Evolutionary conservation across 2,113 vertebrate species (phyloP).

Genomic region (Chionis minor): DNA sequence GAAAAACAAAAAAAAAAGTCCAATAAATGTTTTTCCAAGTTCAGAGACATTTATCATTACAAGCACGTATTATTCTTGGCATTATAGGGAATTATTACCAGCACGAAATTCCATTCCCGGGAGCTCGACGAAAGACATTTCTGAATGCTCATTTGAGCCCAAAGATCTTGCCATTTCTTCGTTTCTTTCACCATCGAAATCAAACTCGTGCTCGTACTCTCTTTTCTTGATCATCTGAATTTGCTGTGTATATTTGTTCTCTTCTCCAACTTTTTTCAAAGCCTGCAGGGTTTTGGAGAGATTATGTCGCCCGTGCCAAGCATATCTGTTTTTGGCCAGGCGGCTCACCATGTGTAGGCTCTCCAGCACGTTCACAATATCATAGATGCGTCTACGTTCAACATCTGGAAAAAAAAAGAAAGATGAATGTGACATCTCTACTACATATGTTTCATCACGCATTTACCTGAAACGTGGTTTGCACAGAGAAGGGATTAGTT

Average conservation of each 20-base stretch:
- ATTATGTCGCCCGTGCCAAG: slow-evolving; percentile 88
- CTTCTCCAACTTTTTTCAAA: slow-evolving; percentile 83
- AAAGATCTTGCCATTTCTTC: slow-evolving; percentile 70
- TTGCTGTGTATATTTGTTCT: slow-evolving; percentile 86
- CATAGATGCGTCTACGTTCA: slow-evolving; percentile 93
- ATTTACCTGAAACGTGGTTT: neutral
- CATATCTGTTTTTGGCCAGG: slow-evolving; percentile 92
- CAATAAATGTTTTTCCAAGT: neutral
- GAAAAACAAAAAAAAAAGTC: neutral
- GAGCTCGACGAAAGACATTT: slow-evolving; percentile 86
- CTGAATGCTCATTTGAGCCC: slow-evolving; percentile 69
- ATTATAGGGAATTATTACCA: slow-evolving; percentile 71
- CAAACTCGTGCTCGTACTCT: slow-evolving; percentile 77
- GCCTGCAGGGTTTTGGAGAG: slow-evolving; percentile 86
- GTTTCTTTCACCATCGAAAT: slow-evolving; percentile 71
- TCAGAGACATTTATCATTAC: neutral
- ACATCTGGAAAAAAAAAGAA: slow-evolving; percentile 74
- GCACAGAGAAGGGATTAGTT: neutral
- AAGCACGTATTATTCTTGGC: neutral
- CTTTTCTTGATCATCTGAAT: slow-evolving; percentile 87
- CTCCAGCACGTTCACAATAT: slow-evolving; percentile 96
- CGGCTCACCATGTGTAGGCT: slow-evolving; percentile 98
- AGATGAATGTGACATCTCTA: neutral
- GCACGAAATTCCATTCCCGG: slow-evolving; percentile 89
- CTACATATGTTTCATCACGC: rapidly evolving